Conservation (phyloP, 1,140 invertebrate species). For the Prorops nasuta region DNA sequence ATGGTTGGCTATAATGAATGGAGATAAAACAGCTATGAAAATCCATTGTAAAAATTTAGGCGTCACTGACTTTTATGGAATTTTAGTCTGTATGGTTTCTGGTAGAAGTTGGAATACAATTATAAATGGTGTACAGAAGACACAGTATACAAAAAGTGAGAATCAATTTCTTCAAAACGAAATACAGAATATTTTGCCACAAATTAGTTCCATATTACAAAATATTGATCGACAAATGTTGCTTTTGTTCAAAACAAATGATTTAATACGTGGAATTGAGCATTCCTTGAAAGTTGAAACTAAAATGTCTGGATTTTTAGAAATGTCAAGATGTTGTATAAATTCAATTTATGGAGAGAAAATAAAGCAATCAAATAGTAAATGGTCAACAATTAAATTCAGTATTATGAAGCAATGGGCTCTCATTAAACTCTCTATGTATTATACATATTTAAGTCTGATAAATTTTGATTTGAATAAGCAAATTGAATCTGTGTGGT, state of each 20-base stretch:
- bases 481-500: slow-evolving; percentile 39
- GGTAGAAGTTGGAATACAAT: slow-evolving; percentile 91
- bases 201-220: slow-evolving; percentile 72
- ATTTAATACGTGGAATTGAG: slow-evolving; percentile 92
- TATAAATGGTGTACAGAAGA: slow-evolving; percentile 76
- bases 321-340: slow-evolving; percentile 87
- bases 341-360: slow-evolving; percentile 70
- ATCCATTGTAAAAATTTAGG: slow-evolving; percentile 75
- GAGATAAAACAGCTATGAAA: slow-evolving; percentile 78
- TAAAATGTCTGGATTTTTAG: slow-evolving; percentile 78
- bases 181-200: slow-evolving; percentile 63
- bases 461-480: slow-evolving; percentile 40
- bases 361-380: slow-evolving; percentile 45
- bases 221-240: slow-evolving; percentile 82
- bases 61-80: slow-evolving; percentile 80
- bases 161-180: slow-evolving; percentile 68
- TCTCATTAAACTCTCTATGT: slow-evolving; percentile 59
- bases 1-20: slow-evolving; percentile 89
- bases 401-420: slow-evolving; percentile 52
- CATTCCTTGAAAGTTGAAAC: slow-evolving; percentile 70
- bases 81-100: slow-evolving; percentile 95
- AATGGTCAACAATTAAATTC: slow-evolving; percentile 40
- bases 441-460: slow-evolving; percentile 53
- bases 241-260: slow-evolving; percentile 96
- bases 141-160: slow-evolving; percentile 68